Evolutionary conservation across 2,888 invertebrate genomes (phyloP).

Genomic region (Magallana nippona): DNA sequence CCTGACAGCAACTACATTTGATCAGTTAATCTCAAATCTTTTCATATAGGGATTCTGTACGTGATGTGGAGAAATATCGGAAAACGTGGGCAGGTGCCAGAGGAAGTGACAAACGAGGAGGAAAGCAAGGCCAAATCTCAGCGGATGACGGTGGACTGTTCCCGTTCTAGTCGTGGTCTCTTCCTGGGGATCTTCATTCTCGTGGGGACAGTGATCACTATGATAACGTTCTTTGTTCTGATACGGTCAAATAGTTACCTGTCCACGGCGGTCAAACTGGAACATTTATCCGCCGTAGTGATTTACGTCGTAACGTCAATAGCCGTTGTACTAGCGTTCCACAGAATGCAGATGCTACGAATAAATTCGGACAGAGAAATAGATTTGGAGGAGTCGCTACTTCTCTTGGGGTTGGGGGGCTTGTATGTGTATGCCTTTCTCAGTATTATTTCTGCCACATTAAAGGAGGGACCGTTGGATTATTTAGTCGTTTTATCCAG

Average conservation of each 20-base stretch:
- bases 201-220: conserved; percentile 83
- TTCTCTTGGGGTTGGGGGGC: conserved; percentile 94
- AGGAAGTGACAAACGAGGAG: conserved; percentile 41
- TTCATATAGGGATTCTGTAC: conserved; percentile 87
- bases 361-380: conserved; percentile 54
- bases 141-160: conserved; percentile 84
- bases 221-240: conserved; percentile 97
- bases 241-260: conserved; percentile 87
- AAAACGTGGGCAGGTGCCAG: conserved; percentile 42
- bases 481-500: conserved; percentile 94
- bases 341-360: conserved; percentile 85
- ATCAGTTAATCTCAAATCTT: no score
- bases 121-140: conserved; percentile 56
- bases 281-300: conserved; percentile 92
- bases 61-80: conserved; percentile 95
- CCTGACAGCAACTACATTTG: no score
- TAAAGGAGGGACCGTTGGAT: conserved; percentile 89
- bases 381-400: conserved; percentile 81
- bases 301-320: conserved; percentile 92
- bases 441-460: conserved; percentile 94
- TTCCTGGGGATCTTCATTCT: conserved; percentile 86
- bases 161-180: conserved; percentile 93
- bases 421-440: conserved; percentile 95
- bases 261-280: conserved; percentile 92
- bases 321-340: conserved; percentile 93